A percentile compares a stretch with the other conserved stretches of the same genome.
Conservation (phyloP, 1,140 invertebrate species). For the Anastrepha obliqua region DNA sequence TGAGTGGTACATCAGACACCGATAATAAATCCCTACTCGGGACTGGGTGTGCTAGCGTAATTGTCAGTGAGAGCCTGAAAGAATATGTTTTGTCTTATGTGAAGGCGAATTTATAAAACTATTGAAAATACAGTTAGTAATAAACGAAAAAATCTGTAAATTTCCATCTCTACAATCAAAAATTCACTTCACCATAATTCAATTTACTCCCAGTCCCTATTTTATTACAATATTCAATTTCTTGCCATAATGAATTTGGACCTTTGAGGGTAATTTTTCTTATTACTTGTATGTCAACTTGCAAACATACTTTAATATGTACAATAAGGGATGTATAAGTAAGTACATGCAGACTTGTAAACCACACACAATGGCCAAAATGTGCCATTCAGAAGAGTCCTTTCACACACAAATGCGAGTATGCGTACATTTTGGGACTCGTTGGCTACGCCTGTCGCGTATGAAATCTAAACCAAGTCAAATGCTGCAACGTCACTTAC, state of each 20-base stretch:
- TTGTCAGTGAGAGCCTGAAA: no score
- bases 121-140: no score
- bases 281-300: background rate
- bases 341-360: background rate
- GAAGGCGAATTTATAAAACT: no score
- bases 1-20: no score
- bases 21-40: no score
- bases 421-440: background rate
- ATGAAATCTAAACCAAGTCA: slow-evolving; percentile 18
- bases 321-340: no score
- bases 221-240: slow-evolving; percentile 10
- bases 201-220: no score
- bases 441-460: background rate
- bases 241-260: background rate
- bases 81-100: no score
- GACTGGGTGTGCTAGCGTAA: no score
- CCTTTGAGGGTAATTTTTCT: slow-evolving; percentile 7
- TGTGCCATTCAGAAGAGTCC: background rate
- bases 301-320: background rate
- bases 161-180: background rate
- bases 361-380: background rate
- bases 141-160: no score
- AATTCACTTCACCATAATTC: no score
- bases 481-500: background rate
- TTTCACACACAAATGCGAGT: background rate